Conservation (phyloP, 2,797 vertebrate species). For the Antrozous pallidus region DNA sequence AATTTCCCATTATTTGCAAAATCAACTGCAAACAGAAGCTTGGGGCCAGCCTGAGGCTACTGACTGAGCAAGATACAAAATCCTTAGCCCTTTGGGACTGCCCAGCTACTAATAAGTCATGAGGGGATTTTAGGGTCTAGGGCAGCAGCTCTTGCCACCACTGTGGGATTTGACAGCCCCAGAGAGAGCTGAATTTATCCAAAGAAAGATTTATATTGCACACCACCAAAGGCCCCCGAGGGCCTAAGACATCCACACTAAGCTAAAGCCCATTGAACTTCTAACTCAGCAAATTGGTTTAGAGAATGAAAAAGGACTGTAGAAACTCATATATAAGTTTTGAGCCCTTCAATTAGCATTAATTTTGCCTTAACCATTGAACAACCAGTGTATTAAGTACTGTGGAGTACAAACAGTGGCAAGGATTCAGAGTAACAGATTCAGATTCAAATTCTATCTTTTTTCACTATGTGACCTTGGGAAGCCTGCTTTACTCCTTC, state of each 20-base stretch:
- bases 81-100: not conserved
- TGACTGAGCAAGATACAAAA: not conserved
- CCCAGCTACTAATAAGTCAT: not conserved
- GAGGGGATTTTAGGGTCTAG: not conserved
- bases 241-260: not conserved
- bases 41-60: not conserved
- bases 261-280: slow-evolving; percentile 3
- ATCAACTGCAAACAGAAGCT: not conserved
- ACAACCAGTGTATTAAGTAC: not conserved
- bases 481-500: not conserved
- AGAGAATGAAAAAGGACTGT: not conserved
- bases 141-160: not conserved
- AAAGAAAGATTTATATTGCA: not conserved
- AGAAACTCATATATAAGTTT: not conserved
- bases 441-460: not conserved
- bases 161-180: not conserved
- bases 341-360: not conserved
- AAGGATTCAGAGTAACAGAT: not conserved
- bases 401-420: not conserved
- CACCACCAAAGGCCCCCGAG: not conserved
- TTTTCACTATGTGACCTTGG: not conserved
- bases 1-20: slow-evolving; percentile 28
- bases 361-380: not conserved
- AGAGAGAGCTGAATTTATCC: not conserved
- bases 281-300: not conserved